Base-by-base conservation (phyloP, 2,113 vertebrate genomes). In the Menidia beryllina region DNA sequence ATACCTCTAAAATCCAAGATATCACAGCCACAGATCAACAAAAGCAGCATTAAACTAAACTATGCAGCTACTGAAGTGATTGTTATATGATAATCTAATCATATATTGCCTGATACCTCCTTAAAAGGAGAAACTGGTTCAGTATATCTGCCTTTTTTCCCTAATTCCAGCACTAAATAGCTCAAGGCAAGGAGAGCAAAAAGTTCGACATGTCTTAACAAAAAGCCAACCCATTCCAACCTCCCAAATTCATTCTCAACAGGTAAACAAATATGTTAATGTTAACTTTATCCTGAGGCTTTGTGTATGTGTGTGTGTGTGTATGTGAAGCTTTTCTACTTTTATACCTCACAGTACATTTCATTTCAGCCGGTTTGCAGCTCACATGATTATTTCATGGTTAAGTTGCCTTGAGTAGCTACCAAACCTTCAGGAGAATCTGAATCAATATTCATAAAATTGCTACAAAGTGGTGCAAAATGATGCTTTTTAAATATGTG, bases 201-300 rank as follows among this genome's bases (percentile, higher is more conserved):
- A n/a, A 50, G n/a, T n/a, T n/a, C n/a, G 45, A 65, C 23, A 26
- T 45, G 11, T 19, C 25, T 15, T 7, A 51, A 11, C 47, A 39
- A 13, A n/a, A 63, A 38, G 36, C 20, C 55, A 17, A 7, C 19
- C 23, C 7, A 8, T 19, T 7, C 11, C n/a, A n/a, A 59, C 2
- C n/a, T 60, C 20, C 19, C 4, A 21, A 2, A 58, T 17, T 58
- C 41, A 34, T 30, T 41, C 23, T 30, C 23, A 39, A 10, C 61
- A 52, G 25, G 48, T 51, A 21, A 49, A 52, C 30, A 51, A 39
- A 11, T 21, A 64, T 26, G 36, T 34, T 41, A 38, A 52, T 64
- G 30, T 25, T 24, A 21, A 6, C 9, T 38, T 52, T 65, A 34
- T 52, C 34, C 19, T 24, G 49, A 2, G 48, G 34, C 34, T 41